These are phyloP conservation scores for Campopleginae sp. DNA, from an alignment of 2,888 invertebrate genomes.

Conservation along the genomic window DNA sequence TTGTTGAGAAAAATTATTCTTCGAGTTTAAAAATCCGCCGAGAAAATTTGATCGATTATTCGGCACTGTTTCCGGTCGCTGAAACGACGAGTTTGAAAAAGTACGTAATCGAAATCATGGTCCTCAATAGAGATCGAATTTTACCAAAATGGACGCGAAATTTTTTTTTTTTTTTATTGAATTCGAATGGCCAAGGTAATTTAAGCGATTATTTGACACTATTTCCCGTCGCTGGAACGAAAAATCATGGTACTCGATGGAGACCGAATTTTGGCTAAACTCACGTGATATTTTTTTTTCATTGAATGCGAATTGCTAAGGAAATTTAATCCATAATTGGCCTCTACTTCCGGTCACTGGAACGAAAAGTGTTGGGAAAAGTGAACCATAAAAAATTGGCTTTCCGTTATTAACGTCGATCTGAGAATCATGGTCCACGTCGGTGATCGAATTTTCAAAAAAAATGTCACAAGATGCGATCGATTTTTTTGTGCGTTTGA, in stretches of 20 bases:
- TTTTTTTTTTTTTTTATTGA: no score
- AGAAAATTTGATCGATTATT: neutral
- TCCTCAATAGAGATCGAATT: neutral
- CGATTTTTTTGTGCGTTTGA: neutral
- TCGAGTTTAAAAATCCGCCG: neutral
- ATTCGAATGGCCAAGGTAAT: neutral
- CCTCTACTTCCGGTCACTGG: no score
- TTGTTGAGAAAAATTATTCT: neutral
- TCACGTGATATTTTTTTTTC: constrained; percentile 19
- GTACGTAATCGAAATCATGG: neutral
- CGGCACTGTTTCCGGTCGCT: neutral
- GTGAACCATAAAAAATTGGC: no score
- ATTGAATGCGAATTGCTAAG: no score
- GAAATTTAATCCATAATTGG: no score
- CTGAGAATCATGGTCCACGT: no score
- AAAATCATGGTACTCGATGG: neutral
- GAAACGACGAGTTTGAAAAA: neutral
- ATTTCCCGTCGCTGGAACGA: no score
- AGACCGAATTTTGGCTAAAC: neutral
- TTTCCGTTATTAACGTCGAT: no score
- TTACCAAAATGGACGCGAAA: neutral
- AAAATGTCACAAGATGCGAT: no score
- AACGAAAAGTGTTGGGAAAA: no score
- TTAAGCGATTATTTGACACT: no score
- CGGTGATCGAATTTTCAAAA: no score